Percentiles rank a stretch among this genome's conserved stretches.
phyloP scores from a whole-genome alignment of 2,888 invertebrate genomes.

The Drosophila anomalata region DNA sequence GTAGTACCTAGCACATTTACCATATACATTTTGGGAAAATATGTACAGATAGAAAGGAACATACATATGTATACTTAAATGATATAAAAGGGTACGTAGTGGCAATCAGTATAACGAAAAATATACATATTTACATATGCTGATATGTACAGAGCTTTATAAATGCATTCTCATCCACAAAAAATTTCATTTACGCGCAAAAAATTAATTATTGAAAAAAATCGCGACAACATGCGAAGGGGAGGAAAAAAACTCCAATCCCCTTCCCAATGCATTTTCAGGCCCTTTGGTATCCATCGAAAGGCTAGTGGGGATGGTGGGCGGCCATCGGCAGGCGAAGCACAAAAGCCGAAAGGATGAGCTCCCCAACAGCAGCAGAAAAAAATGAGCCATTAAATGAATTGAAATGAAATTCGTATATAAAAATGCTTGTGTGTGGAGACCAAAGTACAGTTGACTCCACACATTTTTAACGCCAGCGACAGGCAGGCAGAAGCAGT shows the following conservation, averaged over 20 bases:
- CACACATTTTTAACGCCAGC: constrained; percentile 72
- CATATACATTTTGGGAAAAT: neutral
- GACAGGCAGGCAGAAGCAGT: constrained; percentile 49
- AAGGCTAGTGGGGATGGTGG: constrained; percentile 29
- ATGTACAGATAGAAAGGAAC: neutral
- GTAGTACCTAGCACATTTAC: constrained; percentile 17
- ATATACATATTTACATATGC: constrained; percentile 1
- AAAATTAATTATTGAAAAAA: constrained; percentile 80
- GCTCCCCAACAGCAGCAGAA: constrained; percentile 29
- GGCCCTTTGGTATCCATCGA: constrained; percentile 17
- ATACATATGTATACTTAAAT: too few relatives aligned
- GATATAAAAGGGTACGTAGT: too few relatives aligned
- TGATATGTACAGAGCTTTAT: constrained; percentile 2
- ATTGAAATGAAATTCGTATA: constrained; percentile 77
- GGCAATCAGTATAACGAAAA: too few relatives aligned
- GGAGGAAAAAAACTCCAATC: constrained; percentile 14
- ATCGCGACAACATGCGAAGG: constrained; percentile 54
- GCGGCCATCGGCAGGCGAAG: constrained; percentile 67
- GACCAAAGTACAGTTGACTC: constrained; percentile 80
- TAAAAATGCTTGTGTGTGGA: constrained; percentile 66
- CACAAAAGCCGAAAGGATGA: constrained; percentile 70
- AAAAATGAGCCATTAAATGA: constrained; percentile 67
- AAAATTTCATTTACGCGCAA: constrained; percentile 78
- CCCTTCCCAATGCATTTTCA: neutral
- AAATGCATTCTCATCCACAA: constrained; percentile 57